These are phyloP conservation scores for Limonius californicus DNA, from an alignment of 1,140 invertebrate genomes.

Conservation along the genomic window DNA sequence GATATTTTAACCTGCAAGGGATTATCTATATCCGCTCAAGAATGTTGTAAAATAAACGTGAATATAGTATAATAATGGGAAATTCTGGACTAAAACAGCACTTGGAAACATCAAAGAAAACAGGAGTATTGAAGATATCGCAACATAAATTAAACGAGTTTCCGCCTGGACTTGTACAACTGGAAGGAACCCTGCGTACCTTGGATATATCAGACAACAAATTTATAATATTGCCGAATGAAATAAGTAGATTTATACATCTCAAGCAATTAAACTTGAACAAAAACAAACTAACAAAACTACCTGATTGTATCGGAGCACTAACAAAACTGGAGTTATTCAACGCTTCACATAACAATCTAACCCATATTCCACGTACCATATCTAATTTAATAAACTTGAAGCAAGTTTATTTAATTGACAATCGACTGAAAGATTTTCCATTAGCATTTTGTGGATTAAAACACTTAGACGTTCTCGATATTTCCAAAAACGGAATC, in stretches of 20 bases:
- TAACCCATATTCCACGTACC: constrained; percentile 63
- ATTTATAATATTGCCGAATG: constrained; percentile 69
- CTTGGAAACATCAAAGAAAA: constrained; percentile 89
- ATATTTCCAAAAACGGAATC: constrained; percentile 88
- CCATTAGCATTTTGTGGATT: constrained; percentile 76
- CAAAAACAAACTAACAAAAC: constrained; percentile 60
- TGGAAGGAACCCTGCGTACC: constrained; percentile 73
- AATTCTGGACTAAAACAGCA: constrained; percentile 86
- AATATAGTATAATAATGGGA: constrained; percentile 61
- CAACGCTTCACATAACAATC: constrained; percentile 67
- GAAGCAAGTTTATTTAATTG: constrained; percentile 72
- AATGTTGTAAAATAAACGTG: not conserved
- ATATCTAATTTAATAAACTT: constrained; percentile 66
- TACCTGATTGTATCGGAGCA: constrained; percentile 72
- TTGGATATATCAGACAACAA: constrained; percentile 91
- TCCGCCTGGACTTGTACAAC: constrained; percentile 57
- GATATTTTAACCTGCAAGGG: not conserved
- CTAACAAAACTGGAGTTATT: constrained; percentile 83
- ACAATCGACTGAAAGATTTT: constrained; percentile 78
- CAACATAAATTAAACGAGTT: constrained; percentile 76
- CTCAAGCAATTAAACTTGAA: constrained; percentile 83
- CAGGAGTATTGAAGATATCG: constrained; percentile 85
- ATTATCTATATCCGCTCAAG: not conserved
- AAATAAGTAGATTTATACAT: constrained; percentile 73
- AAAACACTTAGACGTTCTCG: constrained; percentile 82